These are phyloP conservation scores for Falcunculus frontatus DNA, from an alignment of 2,113 vertebrate genomes.

Conservation along the genomic window DNA sequence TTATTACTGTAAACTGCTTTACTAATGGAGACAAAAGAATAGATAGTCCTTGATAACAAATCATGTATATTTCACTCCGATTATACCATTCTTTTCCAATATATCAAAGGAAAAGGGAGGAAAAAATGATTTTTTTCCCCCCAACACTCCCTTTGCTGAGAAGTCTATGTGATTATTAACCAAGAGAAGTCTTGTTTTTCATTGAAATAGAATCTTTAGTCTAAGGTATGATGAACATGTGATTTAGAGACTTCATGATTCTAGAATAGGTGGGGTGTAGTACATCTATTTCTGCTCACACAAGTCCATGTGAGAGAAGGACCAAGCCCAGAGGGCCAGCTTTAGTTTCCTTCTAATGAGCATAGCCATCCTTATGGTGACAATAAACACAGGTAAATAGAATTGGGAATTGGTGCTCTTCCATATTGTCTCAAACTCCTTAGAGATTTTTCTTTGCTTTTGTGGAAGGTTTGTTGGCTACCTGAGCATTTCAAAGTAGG, in stretches of 20 bases:
- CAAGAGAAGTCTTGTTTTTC: neutral
- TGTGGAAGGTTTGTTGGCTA: neutral
- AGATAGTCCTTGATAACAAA: neutral
- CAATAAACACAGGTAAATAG: neutral
- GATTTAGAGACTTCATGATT: neutral
- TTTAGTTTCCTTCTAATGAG: neutral
- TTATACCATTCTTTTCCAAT: neutral
- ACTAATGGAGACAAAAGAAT: neutral
- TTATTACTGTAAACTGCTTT: neutral
- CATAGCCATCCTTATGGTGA: neutral
- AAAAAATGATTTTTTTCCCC: fast-evolving
- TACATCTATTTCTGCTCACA: neutral
- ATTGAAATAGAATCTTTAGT: neutral
- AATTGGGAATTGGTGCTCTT: neutral
- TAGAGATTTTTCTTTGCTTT: neutral
- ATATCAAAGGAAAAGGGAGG: neutral
- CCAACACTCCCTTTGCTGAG: neutral
- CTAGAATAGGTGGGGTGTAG: neutral
- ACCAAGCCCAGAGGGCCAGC: neutral
- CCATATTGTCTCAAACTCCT: neutral
- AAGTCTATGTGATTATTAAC: neutral
- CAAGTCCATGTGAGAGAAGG: neutral
- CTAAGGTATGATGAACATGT: neutral
- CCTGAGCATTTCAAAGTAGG: neutral
- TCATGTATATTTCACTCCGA: neutral